Conservation (phyloP, 2,797 vertebrate genomes). For the Anas capensis region DNA sequence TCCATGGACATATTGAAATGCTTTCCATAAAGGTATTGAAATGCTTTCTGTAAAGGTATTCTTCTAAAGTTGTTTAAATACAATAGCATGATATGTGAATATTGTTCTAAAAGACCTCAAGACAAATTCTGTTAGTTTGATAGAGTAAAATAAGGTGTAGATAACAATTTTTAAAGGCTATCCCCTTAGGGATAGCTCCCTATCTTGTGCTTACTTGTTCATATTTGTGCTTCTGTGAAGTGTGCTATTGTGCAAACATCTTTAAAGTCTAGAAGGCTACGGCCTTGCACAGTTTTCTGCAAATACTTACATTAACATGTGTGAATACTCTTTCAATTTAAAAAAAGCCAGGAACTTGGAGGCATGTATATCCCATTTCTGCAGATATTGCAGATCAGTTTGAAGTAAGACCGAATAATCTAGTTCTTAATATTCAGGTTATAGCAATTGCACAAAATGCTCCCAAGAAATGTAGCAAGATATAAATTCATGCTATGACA, state of each 20-base stretch:
- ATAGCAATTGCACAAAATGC: conserved; percentile 56
- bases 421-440: conserved; percentile 12
- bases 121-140: not conserved
- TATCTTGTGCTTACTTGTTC: not conserved
- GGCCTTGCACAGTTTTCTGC: not conserved
- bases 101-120: not conserved
- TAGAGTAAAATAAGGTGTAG: not conserved
- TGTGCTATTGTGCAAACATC: not conserved
- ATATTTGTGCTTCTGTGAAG: not conserved
- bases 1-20: conserved; percentile 31
- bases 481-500: conserved; percentile 46
- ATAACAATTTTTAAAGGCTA: not conserved
- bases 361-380: not conserved
- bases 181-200: not conserved
- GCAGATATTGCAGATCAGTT: conserved; percentile 17
- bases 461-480: conserved; percentile 37
- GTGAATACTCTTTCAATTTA: conserved; percentile 42
- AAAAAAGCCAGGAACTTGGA: conserved; percentile 42
- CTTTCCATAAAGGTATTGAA: conserved; percentile 47
- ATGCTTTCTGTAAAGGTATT: conserved; percentile 56
- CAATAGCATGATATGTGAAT: not conserved
- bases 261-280: not conserved
- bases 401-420: conserved; percentile 30
- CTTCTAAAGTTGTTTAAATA: conserved; percentile 63
- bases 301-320: conserved; percentile 20